Conservation (phyloP, 1,140 invertebrate species). For the Bombus terrestris region DNA sequence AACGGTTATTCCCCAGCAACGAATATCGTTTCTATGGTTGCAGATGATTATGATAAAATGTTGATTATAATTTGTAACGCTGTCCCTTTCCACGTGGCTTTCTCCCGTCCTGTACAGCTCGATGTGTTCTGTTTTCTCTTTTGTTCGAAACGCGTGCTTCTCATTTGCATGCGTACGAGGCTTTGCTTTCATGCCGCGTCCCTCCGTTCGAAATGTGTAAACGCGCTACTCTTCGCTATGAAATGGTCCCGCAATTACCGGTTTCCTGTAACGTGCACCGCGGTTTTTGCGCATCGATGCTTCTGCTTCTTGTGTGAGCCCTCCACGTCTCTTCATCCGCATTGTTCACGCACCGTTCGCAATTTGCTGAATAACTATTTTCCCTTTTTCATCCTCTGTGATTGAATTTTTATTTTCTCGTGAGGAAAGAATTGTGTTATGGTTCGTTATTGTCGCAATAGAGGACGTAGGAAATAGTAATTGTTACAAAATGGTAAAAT, state of each 20-base stretch:
- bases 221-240: slow-evolving; percentile 19
- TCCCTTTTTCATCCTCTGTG: background rate
- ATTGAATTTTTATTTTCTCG: background rate
- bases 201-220: slow-evolving; percentile 7
- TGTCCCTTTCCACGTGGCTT: background rate
- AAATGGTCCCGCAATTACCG: slow-evolving; percentile 21
- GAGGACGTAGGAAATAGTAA: background rate
- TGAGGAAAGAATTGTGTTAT: background rate
- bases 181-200: background rate
- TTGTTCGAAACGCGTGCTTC: slow-evolving; percentile 27
- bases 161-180: slow-evolving; percentile 3
- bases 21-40: background rate
- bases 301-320: slow-evolving; percentile 2
- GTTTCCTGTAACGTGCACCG: slow-evolving; percentile 14
- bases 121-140: slow-evolving; percentile 5
- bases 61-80: background rate
- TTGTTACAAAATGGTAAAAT: background rate
- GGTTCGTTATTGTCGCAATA: background rate
- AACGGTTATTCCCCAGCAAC: background rate
- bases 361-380: background rate
- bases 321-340: background rate
- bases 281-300: slow-evolving; percentile 34
- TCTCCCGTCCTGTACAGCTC: background rate
- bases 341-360: background rate
- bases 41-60: background rate